A percentile compares a stretch with the other conserved stretches of the same genome.
Evolutionary conservation across 2,888 invertebrate genomes (phyloP).

Genomic region (Danaus chrysippus): DNA sequence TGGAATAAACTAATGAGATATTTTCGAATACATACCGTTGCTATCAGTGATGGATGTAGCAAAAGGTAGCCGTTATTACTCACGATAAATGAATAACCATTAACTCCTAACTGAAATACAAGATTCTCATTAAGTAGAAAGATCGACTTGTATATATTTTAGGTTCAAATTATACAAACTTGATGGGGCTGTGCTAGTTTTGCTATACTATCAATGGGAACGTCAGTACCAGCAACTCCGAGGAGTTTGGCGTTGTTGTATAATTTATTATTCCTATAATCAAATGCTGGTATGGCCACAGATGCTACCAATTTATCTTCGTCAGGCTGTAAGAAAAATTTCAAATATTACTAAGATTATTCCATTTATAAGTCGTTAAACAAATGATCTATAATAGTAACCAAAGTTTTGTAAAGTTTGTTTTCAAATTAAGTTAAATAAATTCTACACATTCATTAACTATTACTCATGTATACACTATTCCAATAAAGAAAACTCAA

Average conservation of each 20-base stretch:
- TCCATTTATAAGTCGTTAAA: neutral
- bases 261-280: slow-evolving; percentile 82
- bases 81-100: slow-evolving; percentile 97
- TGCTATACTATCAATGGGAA: slow-evolving; percentile 94
- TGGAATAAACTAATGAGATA: neutral
- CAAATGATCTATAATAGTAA: too few species aligned
- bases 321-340: slow-evolving; percentile 52
- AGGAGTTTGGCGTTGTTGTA: slow-evolving; percentile 86
- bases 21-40: slow-evolving; percentile 82
- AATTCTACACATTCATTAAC: too few species aligned
- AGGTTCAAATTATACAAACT: slow-evolving; percentile 47
- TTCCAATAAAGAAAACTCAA: too few species aligned
- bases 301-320: slow-evolving; percentile 89
- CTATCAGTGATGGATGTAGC: slow-evolving; percentile 95
- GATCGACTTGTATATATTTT: slow-evolving; percentile 3
- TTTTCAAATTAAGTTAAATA: too few species aligned
- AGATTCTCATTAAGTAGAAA: slow-evolving; percentile 9
- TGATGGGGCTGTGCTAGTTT: slow-evolving; percentile 94
- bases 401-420: too few species aligned
- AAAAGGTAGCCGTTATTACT: slow-evolving; percentile 98
- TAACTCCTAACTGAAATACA: slow-evolving; percentile 90
- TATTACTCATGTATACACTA: too few species aligned
- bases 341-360: slow-evolving; percentile 9
- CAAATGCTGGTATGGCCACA: slow-evolving; percentile 95
- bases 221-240: slow-evolving; percentile 97